Evolutionary conservation across 1,140 invertebrate species (phyloP).

Genomic region (Drosophila setifemur): DNA sequence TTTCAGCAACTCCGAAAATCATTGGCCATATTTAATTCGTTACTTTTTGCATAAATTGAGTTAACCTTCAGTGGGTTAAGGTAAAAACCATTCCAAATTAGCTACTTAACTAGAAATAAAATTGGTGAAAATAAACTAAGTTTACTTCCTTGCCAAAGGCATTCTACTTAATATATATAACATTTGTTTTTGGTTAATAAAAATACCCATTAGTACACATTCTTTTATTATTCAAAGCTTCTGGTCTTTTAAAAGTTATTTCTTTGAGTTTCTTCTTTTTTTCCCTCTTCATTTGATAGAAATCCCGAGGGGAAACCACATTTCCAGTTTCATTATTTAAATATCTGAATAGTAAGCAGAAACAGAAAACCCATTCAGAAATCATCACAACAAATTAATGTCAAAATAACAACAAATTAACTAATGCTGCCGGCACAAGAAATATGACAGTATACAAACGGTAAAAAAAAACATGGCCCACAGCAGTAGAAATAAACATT

Average conservation of each 20-base stretch:
- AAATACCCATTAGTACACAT: too few species aligned
- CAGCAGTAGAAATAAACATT: slow-evolving; percentile 35
- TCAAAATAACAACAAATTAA: slow-evolving; percentile 75
- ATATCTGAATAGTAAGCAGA: slow-evolving; percentile 35
- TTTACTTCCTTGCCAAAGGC: too few species aligned
- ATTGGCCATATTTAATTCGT: slow-evolving; percentile 1
- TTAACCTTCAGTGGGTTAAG: not conserved
- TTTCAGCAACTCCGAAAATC: slow-evolving; percentile 24
- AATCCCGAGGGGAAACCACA: slow-evolving; percentile 1
- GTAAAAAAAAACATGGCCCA: slow-evolving; percentile 49
- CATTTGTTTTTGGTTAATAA: too few species aligned
- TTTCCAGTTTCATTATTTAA: slow-evolving; percentile 20
- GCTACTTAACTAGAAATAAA: too few species aligned
- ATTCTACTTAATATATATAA: too few species aligned
- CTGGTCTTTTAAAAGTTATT: too few species aligned
- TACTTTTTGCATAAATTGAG: not conserved
- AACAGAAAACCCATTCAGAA: slow-evolving; percentile 36
- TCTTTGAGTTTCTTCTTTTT: too few species aligned
- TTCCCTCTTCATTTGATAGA: not conserved
- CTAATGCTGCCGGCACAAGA: slow-evolving; percentile 17
- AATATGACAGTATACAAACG: slow-evolving; percentile 68
- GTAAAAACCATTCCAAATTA: not conserved
- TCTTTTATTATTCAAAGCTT: too few species aligned
- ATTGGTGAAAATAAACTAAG: not conserved
- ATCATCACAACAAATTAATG: slow-evolving; percentile 68